Evolutionary conservation across 2,113 vertebrate genomes (phyloP).

Genomic region (Crypturellus undulatus): DNA sequence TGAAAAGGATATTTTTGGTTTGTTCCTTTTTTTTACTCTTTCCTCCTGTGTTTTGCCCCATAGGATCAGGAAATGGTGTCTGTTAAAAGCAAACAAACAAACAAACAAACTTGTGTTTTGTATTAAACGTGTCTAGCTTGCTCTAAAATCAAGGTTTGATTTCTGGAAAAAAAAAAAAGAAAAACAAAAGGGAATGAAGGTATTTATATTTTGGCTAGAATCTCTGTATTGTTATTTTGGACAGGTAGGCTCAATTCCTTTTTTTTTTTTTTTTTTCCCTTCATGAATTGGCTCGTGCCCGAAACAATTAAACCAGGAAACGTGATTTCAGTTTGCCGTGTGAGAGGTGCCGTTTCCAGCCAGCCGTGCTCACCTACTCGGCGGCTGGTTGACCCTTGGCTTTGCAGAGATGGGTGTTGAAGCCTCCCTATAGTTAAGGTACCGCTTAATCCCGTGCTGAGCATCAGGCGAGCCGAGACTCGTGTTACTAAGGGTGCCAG

Average conservation of each 20-base stretch:
- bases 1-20: neutral
- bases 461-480: neutral
- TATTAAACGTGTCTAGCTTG: neutral
- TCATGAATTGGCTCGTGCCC: neutral
- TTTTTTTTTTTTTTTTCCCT: neutral
- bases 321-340: neutral
- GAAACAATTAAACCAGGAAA: neutral
- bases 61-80: fast-evolving
- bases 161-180: neutral
- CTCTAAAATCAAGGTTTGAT: neutral
- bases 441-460: fast-evolving
- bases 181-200: neutral
- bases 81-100: neutral
- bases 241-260: fast-evolving
- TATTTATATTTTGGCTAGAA: neutral
- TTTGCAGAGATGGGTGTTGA: fast-evolving
- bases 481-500: neutral
- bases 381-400: neutral
- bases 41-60: neutral
- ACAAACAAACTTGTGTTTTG: neutral
- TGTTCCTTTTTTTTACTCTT: neutral
- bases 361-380: neutral
- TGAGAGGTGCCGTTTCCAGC: neutral
- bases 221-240: neutral
- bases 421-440: neutral